Base-by-base conservation (phyloP, 2,797 vertebrate genomes). In the Muraenolepis orangiensis region DNA sequence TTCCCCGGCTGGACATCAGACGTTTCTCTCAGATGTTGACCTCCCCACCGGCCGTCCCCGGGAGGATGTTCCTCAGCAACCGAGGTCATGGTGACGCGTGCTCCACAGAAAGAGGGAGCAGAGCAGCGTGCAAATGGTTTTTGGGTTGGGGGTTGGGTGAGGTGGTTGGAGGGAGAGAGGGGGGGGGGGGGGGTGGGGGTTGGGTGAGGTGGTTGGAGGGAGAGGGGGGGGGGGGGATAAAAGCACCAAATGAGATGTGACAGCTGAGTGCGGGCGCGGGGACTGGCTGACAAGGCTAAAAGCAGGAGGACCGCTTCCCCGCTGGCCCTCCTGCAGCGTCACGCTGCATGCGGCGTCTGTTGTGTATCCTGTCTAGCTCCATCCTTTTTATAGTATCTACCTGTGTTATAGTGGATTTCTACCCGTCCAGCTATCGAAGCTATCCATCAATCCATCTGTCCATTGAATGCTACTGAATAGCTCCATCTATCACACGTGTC, bases 221-320 rank as follows among this genome's bases (percentile, higher is more conserved):
- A n/a, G n/a, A n/a, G n/a, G 46, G 46, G 20, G 46, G 46, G 46
- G 51, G 51, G 84, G 82, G 81, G 72, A 80, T 34, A 57, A 84
- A 38, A 78, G 71, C 81, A 79, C 46, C 80, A 90, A 93, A 93
- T 89, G 80, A 88, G 87, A 91, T 91, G 89, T 93, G 94, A 94
- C 93, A 93, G 90, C 87, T 90, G 81, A 85, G 85, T 87, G 87
- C 90, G 84, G 89, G 88, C 90, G 89, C 79, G 84, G 85, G 82
- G 86, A 26, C 77, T 90, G 86, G 87, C 88, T 91, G 85, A 90
- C 69, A 26, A 16, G 8, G 78, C 80, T 78, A 78, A 73, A 88
- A 82, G 89, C 79, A 80, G 87, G 83, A 81, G n/a, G n/a, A n/a
- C n/a, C n/a, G 79, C 82, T 81, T 57, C 72, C 26, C 34, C 32